Base-by-base conservation (phyloP, 2,888 invertebrate genomes). In the Brenthis ino region DNA sequence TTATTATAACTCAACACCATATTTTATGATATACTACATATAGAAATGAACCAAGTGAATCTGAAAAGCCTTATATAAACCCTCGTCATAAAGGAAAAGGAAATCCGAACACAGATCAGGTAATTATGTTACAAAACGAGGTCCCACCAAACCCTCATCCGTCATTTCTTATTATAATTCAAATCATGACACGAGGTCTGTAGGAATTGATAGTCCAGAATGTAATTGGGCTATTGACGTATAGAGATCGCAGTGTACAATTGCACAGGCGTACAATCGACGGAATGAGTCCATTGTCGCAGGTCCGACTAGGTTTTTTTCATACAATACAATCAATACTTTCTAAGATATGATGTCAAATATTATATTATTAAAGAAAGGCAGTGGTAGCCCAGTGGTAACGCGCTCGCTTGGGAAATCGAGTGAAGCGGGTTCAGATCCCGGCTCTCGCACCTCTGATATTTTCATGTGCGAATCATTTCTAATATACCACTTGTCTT, bases 281-380 rank as follows among this genome's bases (percentile, higher is more conserved):
- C 77, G 73, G 75, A 82, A 84, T 82, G 83, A 81, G 76, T 73
- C 85, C 73, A 85, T 89, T 88, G 88, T 88, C 79, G 77, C 75
- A 77, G 79, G 76, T 77, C 77, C 75, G 74, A 79, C 77, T 76
- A 73, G 74, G 73, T 76, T 74, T 82, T 20, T 28, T 82, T 77
- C 76, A 78, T 80, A 74, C 73, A 75, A 75, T 77, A 73, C 78
- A 80, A 78, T 78, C 76, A 78, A 64, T 54, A 64, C 14, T 43
- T 14, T 54, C 2, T 11, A 16, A 16, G 11, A n/a, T 1, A 53
- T 14, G 16, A 53, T 16, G 16, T 53, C 11, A 53, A n/a, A 16
- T 51, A 6, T 37, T 16, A 16, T 16, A 16, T 16, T 16, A 16
- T 16, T 16, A 16, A 16, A 16, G 16, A 16, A 16, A 16, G 16